phyloP scores from a whole-genome alignment of 2,888 invertebrate species.

The Drosophila fulvimacula region DNA sequence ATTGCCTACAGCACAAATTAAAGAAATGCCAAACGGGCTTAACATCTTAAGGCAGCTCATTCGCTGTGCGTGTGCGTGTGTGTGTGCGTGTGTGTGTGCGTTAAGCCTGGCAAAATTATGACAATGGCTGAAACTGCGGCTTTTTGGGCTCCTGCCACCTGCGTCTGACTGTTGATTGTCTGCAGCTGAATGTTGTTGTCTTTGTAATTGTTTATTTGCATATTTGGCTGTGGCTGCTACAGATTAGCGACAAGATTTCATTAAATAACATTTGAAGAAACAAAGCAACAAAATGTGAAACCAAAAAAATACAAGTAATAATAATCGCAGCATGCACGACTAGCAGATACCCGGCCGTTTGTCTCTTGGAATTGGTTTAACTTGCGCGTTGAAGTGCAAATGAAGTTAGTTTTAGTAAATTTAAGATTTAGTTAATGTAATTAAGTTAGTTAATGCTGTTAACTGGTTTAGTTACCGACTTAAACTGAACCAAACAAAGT shows the following conservation, averaged over 20 bases:
- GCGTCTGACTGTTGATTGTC: constrained; percentile 63
- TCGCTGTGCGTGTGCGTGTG: constrained; percentile 9
- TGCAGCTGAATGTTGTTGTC: constrained; percentile 38
- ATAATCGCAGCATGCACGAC: background rate
- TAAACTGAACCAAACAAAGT: background rate
- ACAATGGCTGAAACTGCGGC: constrained; percentile 42
- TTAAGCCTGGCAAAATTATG: constrained; percentile 56
- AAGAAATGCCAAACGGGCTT: constrained; percentile 78
- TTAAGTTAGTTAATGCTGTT: background rate
- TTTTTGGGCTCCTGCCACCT: constrained; percentile 43
- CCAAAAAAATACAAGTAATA: background rate
- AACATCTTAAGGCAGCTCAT: constrained; percentile 71
- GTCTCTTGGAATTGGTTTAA: no score
- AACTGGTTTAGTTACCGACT: background rate
- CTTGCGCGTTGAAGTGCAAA: background rate
- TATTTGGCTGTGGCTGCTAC: constrained; percentile 65
- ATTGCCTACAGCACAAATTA: constrained; percentile 49
- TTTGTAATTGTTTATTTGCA: constrained; percentile 73
- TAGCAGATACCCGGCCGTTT: background rate
- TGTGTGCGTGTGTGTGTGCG: constrained; percentile 12
- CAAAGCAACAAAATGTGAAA: background rate
- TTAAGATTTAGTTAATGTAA: background rate
- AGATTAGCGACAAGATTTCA: constrained; percentile 75
- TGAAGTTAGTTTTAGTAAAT: background rate
- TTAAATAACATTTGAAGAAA: constrained; percentile 61